Evolutionary conservation across 2,113 vertebrate genomes (phyloP).

Genomic region (Vombatus ursinus): DNA sequence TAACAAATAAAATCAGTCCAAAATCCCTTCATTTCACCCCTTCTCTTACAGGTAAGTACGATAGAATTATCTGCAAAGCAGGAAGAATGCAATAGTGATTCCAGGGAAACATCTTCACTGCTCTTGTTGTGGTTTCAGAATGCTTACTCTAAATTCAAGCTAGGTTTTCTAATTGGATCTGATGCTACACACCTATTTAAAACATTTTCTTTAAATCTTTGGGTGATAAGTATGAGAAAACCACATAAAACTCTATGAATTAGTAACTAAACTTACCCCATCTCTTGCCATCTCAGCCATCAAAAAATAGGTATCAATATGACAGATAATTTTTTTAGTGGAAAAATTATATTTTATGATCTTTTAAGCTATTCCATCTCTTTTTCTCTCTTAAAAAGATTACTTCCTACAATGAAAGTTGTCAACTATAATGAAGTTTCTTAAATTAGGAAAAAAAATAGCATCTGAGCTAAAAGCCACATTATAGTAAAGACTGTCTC

Average conservation of each 20-base stretch:
- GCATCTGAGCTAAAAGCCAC: constrained; percentile 21
- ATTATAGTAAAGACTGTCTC: neutral
- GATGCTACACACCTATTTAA: neutral
- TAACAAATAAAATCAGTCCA: constrained; percentile 44
- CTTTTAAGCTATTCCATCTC: neutral
- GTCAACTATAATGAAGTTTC: neutral
- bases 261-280: neutral
- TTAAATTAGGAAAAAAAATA: neutral
- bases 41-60: neutral
- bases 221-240: neutral
- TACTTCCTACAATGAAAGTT: neutral
- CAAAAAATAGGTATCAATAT: neutral
- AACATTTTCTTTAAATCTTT: neutral
- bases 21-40: neutral
- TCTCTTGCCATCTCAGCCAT: neutral
- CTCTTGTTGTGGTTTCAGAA: neutral
- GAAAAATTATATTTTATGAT: neutral
- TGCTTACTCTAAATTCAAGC: neutral
- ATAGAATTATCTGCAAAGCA: neutral
- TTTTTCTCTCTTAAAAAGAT: neutral
- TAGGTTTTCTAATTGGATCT: constrained; percentile 29
- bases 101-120: neutral
- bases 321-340: neutral
- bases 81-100: neutral
- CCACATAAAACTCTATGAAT: neutral